Evolutionary conservation across 2,113 vertebrate genomes (phyloP).

Genomic region (Origma solitaria): DNA sequence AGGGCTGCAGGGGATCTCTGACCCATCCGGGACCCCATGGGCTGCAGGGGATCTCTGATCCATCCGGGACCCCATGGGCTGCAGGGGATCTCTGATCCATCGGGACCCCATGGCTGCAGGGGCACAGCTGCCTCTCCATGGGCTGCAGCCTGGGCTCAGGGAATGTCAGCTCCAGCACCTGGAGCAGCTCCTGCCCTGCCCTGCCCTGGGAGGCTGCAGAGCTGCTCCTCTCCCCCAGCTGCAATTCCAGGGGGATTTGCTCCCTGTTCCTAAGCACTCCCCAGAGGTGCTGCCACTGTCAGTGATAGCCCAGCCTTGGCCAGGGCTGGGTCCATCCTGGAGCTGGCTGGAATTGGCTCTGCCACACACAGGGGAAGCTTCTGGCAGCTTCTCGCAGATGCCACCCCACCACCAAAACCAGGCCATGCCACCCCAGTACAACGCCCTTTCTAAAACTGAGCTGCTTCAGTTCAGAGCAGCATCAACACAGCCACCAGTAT

Average conservation of each 20-base stretch:
- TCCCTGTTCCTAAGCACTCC: background rate
- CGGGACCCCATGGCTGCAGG: background rate
- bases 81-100: background rate
- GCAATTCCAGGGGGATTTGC: background rate
- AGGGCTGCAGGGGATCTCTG: too few relatives aligned
- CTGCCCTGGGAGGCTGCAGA: background rate
- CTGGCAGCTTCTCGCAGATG: background rate
- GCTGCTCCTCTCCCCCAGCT: background rate
- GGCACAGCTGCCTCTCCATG: too few relatives aligned
- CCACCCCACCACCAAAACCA: background rate
- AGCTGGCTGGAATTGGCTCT: background rate
- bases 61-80: background rate
- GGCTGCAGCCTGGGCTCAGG: too few relatives aligned
- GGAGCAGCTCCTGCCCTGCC: background rate
- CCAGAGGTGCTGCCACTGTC: background rate
- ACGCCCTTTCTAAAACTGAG: background rate
- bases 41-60: too few relatives aligned
- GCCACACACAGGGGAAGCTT: background rate
- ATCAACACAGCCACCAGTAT: background rate
- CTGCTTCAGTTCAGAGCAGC: background rate
- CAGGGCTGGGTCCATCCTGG: background rate
- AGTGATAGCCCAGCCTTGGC: background rate
- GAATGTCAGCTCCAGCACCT: background rate
- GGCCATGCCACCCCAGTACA: background rate
- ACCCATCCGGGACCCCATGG: too few relatives aligned